Percentiles rank a stretch among this genome's conserved stretches.
Evolutionary conservation across 2,797 vertebrate species (phyloP).

Genomic region (Falco columbarius): DNA sequence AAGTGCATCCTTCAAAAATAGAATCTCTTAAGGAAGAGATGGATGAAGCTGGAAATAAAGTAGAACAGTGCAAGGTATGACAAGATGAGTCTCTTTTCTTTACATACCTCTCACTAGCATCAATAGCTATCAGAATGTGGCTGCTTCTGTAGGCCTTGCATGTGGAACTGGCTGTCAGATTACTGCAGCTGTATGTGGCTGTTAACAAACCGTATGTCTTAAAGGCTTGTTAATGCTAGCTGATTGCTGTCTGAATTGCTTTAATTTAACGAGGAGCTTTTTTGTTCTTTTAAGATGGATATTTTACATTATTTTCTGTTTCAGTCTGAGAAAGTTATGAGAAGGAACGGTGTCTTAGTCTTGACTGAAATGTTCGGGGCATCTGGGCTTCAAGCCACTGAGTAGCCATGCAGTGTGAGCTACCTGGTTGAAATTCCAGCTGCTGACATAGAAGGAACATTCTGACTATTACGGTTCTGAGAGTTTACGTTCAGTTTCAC

Average conservation of each 20-base stretch:
- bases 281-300: background rate
- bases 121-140: no score
- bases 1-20: constrained; percentile 95
- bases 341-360: background rate
- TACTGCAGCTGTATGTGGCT: background rate
- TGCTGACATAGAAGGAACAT: background rate
- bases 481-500: background rate
- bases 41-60: constrained; percentile 98
- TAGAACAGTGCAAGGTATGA: constrained; percentile 95
- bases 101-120: background rate
- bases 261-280: background rate
- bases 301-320: background rate
- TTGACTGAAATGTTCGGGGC: background rate
- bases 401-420: background rate
- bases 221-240: background rate
- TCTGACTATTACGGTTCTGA: background rate
- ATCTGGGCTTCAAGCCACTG: background rate
- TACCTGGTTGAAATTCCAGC: background rate
- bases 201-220: background rate
- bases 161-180: background rate
- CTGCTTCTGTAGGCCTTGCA: background rate
- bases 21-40: constrained; percentile 97
- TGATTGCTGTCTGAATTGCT: background rate
- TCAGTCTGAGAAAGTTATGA: background rate
- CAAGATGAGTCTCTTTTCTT: background rate